Conservation (phyloP, 1,140 invertebrate genomes). For the Aphelenchoides besseyi region DNA sequence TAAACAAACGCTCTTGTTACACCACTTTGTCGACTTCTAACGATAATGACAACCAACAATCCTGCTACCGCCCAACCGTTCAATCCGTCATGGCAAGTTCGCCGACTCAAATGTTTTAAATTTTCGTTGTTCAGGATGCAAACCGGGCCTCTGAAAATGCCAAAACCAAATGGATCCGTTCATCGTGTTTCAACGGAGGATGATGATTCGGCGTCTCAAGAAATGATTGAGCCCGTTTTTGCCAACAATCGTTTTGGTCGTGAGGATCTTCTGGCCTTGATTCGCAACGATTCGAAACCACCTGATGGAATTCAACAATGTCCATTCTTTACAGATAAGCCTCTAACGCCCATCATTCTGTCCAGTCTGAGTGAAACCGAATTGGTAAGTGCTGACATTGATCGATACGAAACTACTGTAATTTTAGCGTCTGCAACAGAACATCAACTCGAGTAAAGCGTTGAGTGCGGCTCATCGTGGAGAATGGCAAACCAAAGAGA, state of each 20-base stretch:
- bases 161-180: slow-evolving; percentile 25
- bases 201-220: slow-evolving; percentile 18
- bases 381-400: slow-evolving; percentile 25
- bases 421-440: slow-evolving; percentile 48
- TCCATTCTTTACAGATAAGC: slow-evolving; percentile 42
- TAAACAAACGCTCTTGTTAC: neutral
- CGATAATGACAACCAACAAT: slow-evolving; percentile 12
- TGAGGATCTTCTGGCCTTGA: slow-evolving; percentile 45
- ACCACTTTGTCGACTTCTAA: neutral
- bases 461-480: slow-evolving; percentile 35
- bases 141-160: slow-evolving; percentile 24
- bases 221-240: slow-evolving; percentile 34
- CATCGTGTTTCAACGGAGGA: slow-evolving; percentile 22
- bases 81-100: slow-evolving; percentile 19
- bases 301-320: slow-evolving; percentile 40
- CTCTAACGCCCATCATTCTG: slow-evolving; percentile 42
- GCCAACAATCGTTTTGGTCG: slow-evolving; percentile 37
- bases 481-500: slow-evolving; percentile 32
- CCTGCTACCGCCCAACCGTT: slow-evolving; percentile 1
- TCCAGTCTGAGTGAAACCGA: slow-evolving; percentile 40
- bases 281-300: slow-evolving; percentile 39
- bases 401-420: neutral
- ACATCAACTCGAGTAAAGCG: slow-evolving; percentile 49
- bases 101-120: neutral
- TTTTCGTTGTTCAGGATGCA: slow-evolving; percentile 28